These are phyloP conservation scores for Salvelinus namaycush DNA, from an alignment of 2,113 vertebrate genomes.

Conservation along the genomic window DNA sequence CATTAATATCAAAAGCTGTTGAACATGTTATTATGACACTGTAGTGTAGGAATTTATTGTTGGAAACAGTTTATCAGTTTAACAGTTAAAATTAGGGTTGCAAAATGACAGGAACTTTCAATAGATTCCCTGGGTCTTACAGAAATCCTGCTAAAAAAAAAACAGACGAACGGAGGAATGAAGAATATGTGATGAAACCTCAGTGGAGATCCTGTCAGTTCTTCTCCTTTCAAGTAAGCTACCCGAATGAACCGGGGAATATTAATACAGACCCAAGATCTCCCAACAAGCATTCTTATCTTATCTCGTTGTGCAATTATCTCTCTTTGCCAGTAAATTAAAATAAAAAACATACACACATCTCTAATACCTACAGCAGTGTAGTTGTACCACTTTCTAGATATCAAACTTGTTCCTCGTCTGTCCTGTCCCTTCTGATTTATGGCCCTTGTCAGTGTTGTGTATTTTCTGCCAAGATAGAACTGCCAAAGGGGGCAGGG, in stretches of 20 bases:
- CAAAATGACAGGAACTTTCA: too few relatives aligned
- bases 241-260: neutral
- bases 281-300: constrained; percentile 13
- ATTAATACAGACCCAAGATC: neutral
- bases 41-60: neutral
- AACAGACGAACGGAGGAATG: constrained; percentile 15
- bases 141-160: constrained; percentile 24
- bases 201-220: constrained; percentile 18
- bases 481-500: too few relatives aligned
- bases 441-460: too few relatives aligned
- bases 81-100: neutral
- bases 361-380: neutral
- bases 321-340: too few relatives aligned
- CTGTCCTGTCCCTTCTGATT: constrained; percentile 22
- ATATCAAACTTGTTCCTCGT: neutral
- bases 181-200: constrained; percentile 9
- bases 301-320: constrained; percentile 1
- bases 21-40: neutral
- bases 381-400: constrained; percentile 4
- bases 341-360: neutral
- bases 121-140: constrained; percentile 16
- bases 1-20: neutral
- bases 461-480: too few relatives aligned
- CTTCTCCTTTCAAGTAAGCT: constrained; percentile 8
- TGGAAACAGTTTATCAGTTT: neutral